Evolutionary conservation across 2,797 vertebrate genomes (phyloP), one percentile per base, ranked within the genome.

Genomic region (Neostethus bicornis): DNA sequence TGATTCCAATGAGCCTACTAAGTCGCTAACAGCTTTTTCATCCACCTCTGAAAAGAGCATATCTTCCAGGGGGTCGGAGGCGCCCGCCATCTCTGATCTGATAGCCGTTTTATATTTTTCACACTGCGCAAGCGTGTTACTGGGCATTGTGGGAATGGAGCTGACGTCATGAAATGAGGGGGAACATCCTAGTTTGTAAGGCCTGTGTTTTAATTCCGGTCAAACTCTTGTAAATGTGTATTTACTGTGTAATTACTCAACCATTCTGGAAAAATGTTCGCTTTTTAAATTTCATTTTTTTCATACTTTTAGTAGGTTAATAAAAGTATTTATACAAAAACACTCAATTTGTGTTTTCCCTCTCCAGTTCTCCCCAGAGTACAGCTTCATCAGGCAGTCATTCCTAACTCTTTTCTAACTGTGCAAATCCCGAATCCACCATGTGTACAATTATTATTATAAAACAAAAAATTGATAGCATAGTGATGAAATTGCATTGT

Each of bases 1-100:
- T 35, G 93, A 94, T 87, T 94, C 93, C 81, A 94, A 65, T 0
- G 93, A 95, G 73, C 93, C 93, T 78, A 94, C 93, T 26, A 95
- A 87, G 74, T 94, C 93, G 81, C 93, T 94, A 79, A 94, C 93
- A 45, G 92, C 94, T 84, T 95, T 94, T 77, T 95, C 93, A 76
- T 95, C 93, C 91, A 95, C 93, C 92, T 94, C 93, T 61, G 93
- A 94, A 91, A 93, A 94, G 71, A 95, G 91, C 93, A 95, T 92
- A 85, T 91, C 89, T 89, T 92, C 91, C 89, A 93, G 90, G 80
- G 85, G 91, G 90, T 92, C 91, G 83, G 91, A 89, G 79, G 90
- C 73, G 73, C 88, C 91, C 86, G 91, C 91, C 90, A 92, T 92
- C 88, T 90, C 91, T 90, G 89, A 85, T 87, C 81, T 81, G 87